Base-by-base conservation (phyloP, 2,888 invertebrate species). In the Sericinus montela region DNA sequence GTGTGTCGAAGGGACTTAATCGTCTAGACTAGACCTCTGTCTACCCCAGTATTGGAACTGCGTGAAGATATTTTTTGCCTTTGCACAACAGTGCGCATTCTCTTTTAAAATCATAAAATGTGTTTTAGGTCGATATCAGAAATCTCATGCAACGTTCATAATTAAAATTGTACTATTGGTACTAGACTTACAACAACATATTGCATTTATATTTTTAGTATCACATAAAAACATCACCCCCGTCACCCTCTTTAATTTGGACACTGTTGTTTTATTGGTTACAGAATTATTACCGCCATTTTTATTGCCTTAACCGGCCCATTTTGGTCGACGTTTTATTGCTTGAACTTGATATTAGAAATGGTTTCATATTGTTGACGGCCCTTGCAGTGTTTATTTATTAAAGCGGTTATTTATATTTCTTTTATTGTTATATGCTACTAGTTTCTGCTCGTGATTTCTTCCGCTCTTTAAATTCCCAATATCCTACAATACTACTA, bases 181-280 rank as follows among this genome's bases (percentile, higher is more conserved):
- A 13, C 15, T 45, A 38, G 10, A 23, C 50, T 29, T 51, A 51
- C 39, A 55, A 52, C 51, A 52, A 60, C 56, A 62, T 61, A 59
- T 61, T 53, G 51, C 55, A 52, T 58, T 57, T 60, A 71, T 78
- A 76, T 75, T 81, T n/a, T 81, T 75, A 82, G 74, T 58, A 67
- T 62, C 54, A 64, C 60, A 78, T 80, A 79, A 82, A 80, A 80
- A 62, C 70, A 72, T 79, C 74, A 53, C 68, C 64, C 67, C 69
- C 67, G n/a, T n/a, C n/a, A n/a, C n/a, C n/a, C n/a, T n/a, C 70
- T 73, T 73, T 72, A 80, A 74, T 80, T 79, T 71, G 60, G 63
- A 62, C 64, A 40, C 61, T 62, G 62, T 60, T 66, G 50, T 70
- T 72, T 75, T 76, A 73, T 75, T 68, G 65, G 65, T 55, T 61